Evolutionary conservation across 2,888 invertebrate genomes (phyloP), one percentile per base, ranked within the genome.

Genomic region (Ectobius pallidus): DNA sequence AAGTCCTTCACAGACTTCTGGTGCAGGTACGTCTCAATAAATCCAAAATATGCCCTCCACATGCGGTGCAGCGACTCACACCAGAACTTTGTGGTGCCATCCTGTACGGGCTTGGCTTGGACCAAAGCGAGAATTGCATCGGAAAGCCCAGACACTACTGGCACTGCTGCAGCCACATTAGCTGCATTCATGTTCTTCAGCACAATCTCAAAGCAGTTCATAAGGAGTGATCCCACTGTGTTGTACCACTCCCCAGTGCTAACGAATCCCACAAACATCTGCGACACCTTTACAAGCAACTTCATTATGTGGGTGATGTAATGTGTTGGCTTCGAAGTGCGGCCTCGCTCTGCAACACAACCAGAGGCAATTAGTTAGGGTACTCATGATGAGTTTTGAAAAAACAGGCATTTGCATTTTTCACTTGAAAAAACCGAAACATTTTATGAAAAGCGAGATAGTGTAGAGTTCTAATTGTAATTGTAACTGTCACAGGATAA

Each of bases 1-100:
- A 44, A 25, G 11, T 65, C 65, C 20, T 44, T 65, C 18, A 65
- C 44, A 44, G 65, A 65, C n/a, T 65, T 65, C 18, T 65, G 44
- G 9, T 25, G 46, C 7, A 65, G 14, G 2, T n/a, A 65, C 0
- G 27, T 65, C 25, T 65, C 65, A 6, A 65, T 46, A 25, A 65
- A 65, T 7, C 3, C 22, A 6, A 65, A 65, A 65, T 65, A 65
- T 44, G 27, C 16, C 27, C 46, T 65, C 65, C 65, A 65, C 65
- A 65, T 46, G 27, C 46, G 16, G 11, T 44, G 44, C 30, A 46
- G 18, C 1, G 27, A 30, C 18, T 65, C 65, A 27, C n/a, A 3
- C 44, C 44, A 65, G 27, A 65, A 65, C n/a, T 27, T 44, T 6
- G 27, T 18, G 22, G 30, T 46, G 25, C 65, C 65, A 46, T 65